These are phyloP conservation scores for Selene dorsalis DNA, from an alignment of 2,797 vertebrate species.

Conservation along the genomic window DNA sequence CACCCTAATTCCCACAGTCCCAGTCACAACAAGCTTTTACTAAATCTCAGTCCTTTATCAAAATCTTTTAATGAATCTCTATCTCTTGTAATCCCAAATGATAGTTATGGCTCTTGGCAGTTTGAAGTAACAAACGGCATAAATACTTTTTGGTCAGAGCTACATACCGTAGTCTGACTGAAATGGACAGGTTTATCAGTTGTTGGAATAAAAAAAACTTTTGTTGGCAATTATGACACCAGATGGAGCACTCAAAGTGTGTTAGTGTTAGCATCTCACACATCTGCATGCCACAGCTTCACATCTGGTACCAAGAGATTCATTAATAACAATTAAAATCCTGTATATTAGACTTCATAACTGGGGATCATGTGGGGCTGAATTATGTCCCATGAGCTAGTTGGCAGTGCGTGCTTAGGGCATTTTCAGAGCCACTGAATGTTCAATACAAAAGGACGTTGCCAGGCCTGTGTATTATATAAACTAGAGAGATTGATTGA, in stretches of 20 bases:
- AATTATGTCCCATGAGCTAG: constrained; percentile 16
- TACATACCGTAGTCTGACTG: not conserved
- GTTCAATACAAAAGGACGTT: constrained; percentile 19
- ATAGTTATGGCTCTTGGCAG: not conserved
- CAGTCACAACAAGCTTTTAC: not conserved
- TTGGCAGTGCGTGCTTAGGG: constrained; percentile 1
- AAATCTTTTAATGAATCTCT: not conserved
- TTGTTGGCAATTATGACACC: constrained; percentile 7
- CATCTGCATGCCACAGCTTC: not conserved
- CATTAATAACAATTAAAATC: constrained; percentile 29
- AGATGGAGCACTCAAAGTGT: not conserved
- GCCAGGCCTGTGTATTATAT: constrained; percentile 24
- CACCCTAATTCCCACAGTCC: not conserved
- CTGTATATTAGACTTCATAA: constrained; percentile 21
- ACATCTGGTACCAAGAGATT: constrained; percentile 29
- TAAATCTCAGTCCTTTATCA: not conserved
- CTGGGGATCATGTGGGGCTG: constrained; percentile 18
- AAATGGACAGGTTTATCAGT: not conserved
- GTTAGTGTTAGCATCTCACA: constrained; percentile 14
- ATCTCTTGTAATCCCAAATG: not conserved
- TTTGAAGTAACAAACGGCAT: not conserved
- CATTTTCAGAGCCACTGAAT: constrained; percentile 21
- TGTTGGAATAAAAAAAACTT: not conserved
- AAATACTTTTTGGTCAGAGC: not conserved
- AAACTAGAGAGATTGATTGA: constrained; percentile 38